Evolutionary conservation across 2,888 invertebrate species (phyloP), one percentile per base, ranked within the genome.

Genomic region (Cabera pusaria): DNA sequence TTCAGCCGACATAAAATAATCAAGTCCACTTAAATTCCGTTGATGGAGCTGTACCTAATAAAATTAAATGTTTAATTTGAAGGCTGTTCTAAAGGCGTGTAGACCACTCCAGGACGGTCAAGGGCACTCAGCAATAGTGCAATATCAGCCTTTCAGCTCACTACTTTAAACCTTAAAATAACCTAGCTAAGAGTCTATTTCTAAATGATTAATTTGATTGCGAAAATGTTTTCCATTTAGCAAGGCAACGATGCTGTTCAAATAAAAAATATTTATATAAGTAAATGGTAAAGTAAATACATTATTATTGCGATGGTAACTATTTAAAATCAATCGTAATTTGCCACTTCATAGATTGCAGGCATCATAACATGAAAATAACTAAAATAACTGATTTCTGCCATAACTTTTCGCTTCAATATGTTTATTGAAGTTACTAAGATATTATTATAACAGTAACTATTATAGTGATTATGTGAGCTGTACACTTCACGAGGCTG

Each of bases 11-110:
- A 5, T 34, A 31, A 33, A 45, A 34, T 35, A 49, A 38, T 44
- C 34, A 26, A 44, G 23, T 29, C 24, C 27, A 35, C 31, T 32
- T 34, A 32, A 37, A 49, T 42, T 47, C 41, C 14, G 17, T 21
- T 29, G 31, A 19, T 28, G 46, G 14, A 33, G 20, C 20, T 2
- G 28, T 43, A n/a, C n/a, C n/a, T n/a, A 40, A 59, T 58, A 58
- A 64, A 62, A 49, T 59, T 68, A 64, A 63, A 69, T 69, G 60
- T 68, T 66, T 64, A 64, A 69, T 66, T 56, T 52, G 46, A 61
- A 59, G 52, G 56, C 58, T 65, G 51, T 42, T 43, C 48, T 42
- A 40, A 41, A 55, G 44, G 55, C 52, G 45, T 46, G 38, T 33
- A 33, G 45, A 43, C 35, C 59, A 44, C 59, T 56, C 48, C 49